Conservation (phyloP, 2,888 invertebrate species). For the Galerucella pusilla region DNA sequence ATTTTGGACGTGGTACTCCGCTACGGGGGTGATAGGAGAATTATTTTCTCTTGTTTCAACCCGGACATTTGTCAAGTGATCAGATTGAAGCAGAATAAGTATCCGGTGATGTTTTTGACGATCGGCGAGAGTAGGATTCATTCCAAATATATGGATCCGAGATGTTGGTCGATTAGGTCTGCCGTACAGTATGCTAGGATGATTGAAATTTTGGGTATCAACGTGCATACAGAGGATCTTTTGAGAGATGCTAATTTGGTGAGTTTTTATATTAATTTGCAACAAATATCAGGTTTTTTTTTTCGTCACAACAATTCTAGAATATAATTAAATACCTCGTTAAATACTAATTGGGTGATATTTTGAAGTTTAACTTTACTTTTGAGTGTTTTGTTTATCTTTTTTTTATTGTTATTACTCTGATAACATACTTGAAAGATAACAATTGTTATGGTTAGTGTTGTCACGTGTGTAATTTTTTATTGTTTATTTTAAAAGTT, state of each 20-base stretch:
- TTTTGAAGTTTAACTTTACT: no score
- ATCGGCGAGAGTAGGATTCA: conserved; percentile 73
- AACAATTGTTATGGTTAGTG: no score
- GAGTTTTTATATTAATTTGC: conserved; percentile 46
- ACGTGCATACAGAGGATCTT: conserved; percentile 92
- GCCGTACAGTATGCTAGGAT: conserved; percentile 86
- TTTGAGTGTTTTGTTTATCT: no score
- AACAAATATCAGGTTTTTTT: no score
- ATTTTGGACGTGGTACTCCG: conserved; percentile 86
- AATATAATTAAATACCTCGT: no score
- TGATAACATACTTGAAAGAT: no score
- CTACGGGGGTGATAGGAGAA: conserved; percentile 81
- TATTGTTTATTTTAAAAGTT: no score
- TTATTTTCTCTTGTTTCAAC: conserved; percentile 95
- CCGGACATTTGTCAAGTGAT: conserved; percentile 92
- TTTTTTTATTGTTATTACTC: no score
- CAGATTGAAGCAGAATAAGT: conserved; percentile 91
- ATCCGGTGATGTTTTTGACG: conserved; percentile 95
- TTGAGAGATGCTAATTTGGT: conserved; percentile 85
- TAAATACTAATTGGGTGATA: no score
- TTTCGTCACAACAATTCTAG: no score
- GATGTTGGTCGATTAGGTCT: conserved; percentile 83
- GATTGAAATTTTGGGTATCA: conserved; percentile 88
- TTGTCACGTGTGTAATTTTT: no score
- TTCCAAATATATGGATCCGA: conserved; percentile 84